These are phyloP conservation scores for Caenorhabditis virilis DNA, from an alignment of 2,888 invertebrate species.

Conservation along the genomic window DNA sequence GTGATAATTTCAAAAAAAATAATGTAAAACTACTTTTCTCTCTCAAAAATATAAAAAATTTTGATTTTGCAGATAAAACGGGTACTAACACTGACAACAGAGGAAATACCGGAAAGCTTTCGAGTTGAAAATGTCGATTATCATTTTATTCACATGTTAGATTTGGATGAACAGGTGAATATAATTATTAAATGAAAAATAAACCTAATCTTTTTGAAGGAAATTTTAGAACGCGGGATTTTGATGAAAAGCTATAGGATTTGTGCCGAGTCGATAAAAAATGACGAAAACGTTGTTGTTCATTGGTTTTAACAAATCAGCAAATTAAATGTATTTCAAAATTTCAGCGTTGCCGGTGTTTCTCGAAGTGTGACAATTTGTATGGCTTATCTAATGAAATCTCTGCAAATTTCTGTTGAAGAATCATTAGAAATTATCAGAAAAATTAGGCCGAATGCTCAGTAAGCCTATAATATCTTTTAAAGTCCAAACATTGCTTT, in stretches of 20 bases:
- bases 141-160: background rate
- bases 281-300: conserved; percentile 19
- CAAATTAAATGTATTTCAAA: background rate
- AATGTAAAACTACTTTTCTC: conserved; percentile 2
- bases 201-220: conserved; percentile 11
- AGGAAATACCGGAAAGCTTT: too few species aligned
- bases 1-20: conserved; percentile 13
- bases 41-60: background rate
- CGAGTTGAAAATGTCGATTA: too few species aligned
- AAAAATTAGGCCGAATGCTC: conserved; percentile 13
- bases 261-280: conserved; percentile 11
- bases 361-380: conserved; percentile 29
- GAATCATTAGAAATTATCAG: conserved; percentile 13
- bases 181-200: background rate
- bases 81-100: too few species aligned
- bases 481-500: background rate
- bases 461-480: conserved; percentile 1
- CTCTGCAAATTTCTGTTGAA: conserved; percentile 6
- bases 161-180: background rate
- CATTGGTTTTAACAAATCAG: conserved; percentile 14
- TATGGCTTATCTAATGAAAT: conserved; percentile 18
- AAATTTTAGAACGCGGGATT: conserved; percentile 13
- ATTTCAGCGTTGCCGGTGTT: conserved; percentile 19
- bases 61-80: too few species aligned
- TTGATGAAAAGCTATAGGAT: conserved; percentile 8